phyloP scores from a whole-genome alignment of 2,113 vertebrate species.

The Vicugna pacos region DNA sequence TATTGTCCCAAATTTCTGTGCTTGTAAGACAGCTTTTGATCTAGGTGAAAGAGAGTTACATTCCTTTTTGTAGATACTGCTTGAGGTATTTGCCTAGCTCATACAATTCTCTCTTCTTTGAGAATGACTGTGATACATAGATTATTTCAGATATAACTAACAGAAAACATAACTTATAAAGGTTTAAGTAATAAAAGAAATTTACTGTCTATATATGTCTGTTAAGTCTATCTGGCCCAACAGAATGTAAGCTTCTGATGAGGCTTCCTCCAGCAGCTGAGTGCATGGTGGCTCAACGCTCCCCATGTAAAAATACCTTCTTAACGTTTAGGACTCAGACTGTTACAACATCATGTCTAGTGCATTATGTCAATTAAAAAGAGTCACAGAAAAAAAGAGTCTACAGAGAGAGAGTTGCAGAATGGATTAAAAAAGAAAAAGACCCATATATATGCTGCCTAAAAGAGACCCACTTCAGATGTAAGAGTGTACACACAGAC shows the following conservation, averaged over 20 bases:
- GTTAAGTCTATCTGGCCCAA: neutral
- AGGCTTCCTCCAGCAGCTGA: neutral
- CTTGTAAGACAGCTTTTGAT: neutral
- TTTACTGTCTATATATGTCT: neutral
- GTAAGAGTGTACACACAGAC: neutral
- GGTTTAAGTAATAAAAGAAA: slow-evolving; percentile 23
- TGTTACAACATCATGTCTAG: neutral
- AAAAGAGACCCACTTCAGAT: neutral
- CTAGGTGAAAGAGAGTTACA: neutral
- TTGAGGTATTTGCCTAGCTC: neutral
- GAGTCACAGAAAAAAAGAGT: neutral
- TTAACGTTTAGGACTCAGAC: neutral
- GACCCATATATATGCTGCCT: neutral
- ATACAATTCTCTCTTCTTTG: neutral
- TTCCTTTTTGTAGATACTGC: neutral
- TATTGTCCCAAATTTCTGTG: neutral
- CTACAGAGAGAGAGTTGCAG: neutral
- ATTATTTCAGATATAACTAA: neutral
- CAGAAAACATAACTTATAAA: neutral
- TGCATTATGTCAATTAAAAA: neutral
- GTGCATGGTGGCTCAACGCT: neutral
- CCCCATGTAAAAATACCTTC: neutral
- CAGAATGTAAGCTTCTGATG: neutral
- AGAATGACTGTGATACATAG: neutral
- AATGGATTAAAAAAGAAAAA: neutral